phyloP scores from a whole-genome alignment of 2,888 invertebrate genomes.

The Cerceris ruficornis region DNA sequence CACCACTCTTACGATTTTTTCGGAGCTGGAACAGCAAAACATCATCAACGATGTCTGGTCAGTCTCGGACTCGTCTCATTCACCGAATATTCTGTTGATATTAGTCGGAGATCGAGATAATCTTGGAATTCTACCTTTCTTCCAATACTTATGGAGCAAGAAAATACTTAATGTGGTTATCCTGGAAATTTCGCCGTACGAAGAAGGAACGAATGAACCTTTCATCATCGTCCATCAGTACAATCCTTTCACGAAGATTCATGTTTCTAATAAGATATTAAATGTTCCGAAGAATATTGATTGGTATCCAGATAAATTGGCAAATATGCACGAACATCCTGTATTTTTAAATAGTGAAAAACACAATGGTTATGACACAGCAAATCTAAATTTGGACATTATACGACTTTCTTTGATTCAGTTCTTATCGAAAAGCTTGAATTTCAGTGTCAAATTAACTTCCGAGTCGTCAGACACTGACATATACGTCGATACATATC shows the following conservation, averaged over 20 bases:
- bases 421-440: no score
- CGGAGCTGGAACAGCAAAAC: neutral
- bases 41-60: neutral
- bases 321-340: neutral
- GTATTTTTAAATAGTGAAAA: neutral
- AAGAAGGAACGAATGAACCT: neutral
- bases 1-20: neutral
- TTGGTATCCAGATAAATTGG: neutral
- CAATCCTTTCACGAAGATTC: neutral
- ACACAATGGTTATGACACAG: no score
- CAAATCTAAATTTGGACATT: no score
- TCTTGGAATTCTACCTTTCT: neutral
- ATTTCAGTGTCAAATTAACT: no score
- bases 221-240: neutral
- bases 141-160: neutral
- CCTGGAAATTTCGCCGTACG: neutral
- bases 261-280: neutral
- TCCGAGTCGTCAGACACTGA: no score
- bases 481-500: no score
- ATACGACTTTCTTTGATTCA: no score
- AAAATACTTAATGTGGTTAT: neutral
- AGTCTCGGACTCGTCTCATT: neutral
- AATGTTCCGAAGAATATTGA: neutral
- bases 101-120: neutral
- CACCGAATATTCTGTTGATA: neutral